These are phyloP conservation scores for Meleagris gallopavo DNA, from an alignment of 2,113 vertebrate genomes.

Conservation along the genomic window DNA sequence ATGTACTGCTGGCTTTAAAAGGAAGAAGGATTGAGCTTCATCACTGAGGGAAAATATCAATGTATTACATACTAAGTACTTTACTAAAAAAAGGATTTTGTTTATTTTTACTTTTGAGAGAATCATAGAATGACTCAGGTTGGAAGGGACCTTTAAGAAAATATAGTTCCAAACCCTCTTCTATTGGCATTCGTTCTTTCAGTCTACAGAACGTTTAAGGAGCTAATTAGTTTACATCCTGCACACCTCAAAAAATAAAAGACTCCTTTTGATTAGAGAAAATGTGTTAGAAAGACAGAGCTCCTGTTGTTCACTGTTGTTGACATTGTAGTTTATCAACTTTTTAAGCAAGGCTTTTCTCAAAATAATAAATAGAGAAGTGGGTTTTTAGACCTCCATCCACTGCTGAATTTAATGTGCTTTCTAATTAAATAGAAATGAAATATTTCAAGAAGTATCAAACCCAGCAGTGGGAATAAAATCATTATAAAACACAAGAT, in stretches of 20 bases:
- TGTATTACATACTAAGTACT: not conserved
- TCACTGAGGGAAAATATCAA: not conserved
- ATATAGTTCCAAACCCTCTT: too few species aligned
- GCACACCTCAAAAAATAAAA: not conserved
- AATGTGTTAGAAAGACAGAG: not conserved
- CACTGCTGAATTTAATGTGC: not conserved
- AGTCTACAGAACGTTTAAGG: not conserved
- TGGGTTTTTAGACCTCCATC: not conserved
- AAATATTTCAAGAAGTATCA: not conserved
- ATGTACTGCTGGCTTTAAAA: not conserved
- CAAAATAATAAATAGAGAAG: not conserved
- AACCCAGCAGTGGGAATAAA: not conserved
- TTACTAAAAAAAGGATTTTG: not conserved
- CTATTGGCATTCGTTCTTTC: not conserved
- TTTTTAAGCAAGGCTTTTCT: not conserved
- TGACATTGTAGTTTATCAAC: not conserved
- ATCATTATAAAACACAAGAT: not conserved
- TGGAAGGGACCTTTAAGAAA: too few species aligned
- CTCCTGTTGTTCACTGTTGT: not conserved
- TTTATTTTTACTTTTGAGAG: not conserved
- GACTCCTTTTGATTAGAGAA: not conserved
- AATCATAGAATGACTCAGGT: too few species aligned
- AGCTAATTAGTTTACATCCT: conserved; percentile 2
- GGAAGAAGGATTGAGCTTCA: not conserved
- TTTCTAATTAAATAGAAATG: not conserved